Conservation (phyloP, 2,797 vertebrate genomes). For the Pangasius krempfi region DNA sequence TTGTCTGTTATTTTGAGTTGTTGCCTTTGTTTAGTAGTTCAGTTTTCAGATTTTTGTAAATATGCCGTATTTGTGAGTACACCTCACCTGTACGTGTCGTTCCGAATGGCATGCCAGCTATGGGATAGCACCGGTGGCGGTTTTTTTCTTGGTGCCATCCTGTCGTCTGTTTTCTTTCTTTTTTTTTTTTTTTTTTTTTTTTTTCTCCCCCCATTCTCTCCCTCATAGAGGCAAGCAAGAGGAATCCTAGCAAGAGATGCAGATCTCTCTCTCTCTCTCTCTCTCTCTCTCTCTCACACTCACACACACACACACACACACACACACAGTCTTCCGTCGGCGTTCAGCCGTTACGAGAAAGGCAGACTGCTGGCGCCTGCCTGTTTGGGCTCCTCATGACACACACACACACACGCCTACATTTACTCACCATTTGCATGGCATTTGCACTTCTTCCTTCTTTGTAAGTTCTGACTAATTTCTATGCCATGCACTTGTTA, state of each 20-base stretch:
- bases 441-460: slow-evolving; percentile 31
- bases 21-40: not conserved
- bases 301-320: not conserved
- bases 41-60: not conserved
- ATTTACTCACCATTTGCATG: slow-evolving; percentile 53
- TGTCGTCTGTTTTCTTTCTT: slow-evolving; percentile 27
- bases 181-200: slow-evolving; percentile 28
- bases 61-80: not conserved
- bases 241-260: slow-evolving; percentile 56
- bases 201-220: not conserved
- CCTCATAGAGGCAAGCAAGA: slow-evolving; percentile 38
- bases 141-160: slow-evolving; percentile 59
- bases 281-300: not conserved
- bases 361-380: slow-evolving; percentile 83
- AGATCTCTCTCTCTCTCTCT: slow-evolving; percentile 42
- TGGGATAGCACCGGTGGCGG: slow-evolving; percentile 35
- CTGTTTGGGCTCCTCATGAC: slow-evolving; percentile 71
- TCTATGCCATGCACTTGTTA: slow-evolving; percentile 47
- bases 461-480: slow-evolving; percentile 29
- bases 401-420: slow-evolving; percentile 47
- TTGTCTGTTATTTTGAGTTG: slow-evolving; percentile 12
- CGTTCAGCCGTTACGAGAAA: slow-evolving; percentile 82
- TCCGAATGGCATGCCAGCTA: slow-evolving; percentile 24
- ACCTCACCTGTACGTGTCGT: slow-evolving; percentile 17
- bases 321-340: slow-evolving; percentile 68